Evolutionary conservation across 1,140 invertebrate genomes (phyloP).

Genomic region (Schlechtendalia chinensis): DNA sequence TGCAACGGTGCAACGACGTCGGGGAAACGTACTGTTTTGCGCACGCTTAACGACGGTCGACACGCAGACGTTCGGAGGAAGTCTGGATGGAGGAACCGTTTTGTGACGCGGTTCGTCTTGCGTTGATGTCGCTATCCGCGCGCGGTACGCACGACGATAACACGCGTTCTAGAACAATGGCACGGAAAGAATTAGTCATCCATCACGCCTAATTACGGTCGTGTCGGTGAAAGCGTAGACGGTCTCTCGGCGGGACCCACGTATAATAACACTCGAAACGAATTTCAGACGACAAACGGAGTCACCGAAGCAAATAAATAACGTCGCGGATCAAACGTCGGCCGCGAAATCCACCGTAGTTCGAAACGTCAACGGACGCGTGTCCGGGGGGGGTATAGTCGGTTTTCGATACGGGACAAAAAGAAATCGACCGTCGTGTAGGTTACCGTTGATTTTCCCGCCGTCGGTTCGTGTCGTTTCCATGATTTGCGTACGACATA

Average conservation of each 20-base stretch:
- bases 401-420: not conserved
- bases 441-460: too few species aligned
- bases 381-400: too few species aligned
- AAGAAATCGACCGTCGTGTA: too few species aligned
- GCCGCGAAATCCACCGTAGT: not conserved
- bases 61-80: too few species aligned
- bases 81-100: too few species aligned
- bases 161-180: constrained; percentile 37
- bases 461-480: too few species aligned
- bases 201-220: constrained; percentile 43
- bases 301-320: constrained; percentile 23
- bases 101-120: too few species aligned
- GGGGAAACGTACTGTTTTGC: too few species aligned
- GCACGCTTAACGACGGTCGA: too few species aligned
- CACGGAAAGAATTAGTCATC: constrained; percentile 37
- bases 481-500: too few species aligned
- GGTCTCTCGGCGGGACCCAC: not conserved
- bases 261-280: not conserved
- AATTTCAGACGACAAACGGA: not conserved
- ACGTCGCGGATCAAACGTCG: not conserved
- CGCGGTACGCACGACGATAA: not conserved
- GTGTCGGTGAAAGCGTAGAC: constrained; percentile 44
- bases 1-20: too few species aligned
- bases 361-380: not conserved
- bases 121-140: too few species aligned